Percentiles rank a stretch among this genome's conserved stretches.
These are phyloP conservation scores for Bombus pascuorum DNA, from an alignment of 1,140 invertebrate species.

Conservation along the genomic window DNA sequence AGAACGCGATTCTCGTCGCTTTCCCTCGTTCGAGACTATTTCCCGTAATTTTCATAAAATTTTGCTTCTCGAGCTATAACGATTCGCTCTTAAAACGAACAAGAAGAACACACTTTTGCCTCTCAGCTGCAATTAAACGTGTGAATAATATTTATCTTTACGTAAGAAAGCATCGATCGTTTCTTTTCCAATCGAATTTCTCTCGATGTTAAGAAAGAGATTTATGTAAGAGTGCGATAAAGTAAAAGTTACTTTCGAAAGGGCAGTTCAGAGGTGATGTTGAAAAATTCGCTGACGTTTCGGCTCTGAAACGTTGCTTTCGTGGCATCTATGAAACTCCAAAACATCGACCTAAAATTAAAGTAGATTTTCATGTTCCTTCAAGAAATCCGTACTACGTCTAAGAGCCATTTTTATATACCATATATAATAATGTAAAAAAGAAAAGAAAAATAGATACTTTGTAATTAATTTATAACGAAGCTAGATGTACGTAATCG, in stretches of 20 bases:
- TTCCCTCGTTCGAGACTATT: constrained; percentile 1
- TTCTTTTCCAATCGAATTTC: neutral
- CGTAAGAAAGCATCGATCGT: neutral
- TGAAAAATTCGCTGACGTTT: constrained; percentile 1
- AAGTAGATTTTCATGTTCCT: neutral
- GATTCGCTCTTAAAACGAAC: neutral
- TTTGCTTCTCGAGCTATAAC: neutral
- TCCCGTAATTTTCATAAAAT: constrained; percentile 11
- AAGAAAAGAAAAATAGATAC: no score
- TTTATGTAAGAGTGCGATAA: neutral
- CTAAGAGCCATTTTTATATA: neutral
- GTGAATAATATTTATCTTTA: neutral
- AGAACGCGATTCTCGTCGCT: neutral
- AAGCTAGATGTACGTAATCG: no score
- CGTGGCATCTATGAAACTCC: no score
- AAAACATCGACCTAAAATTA: neutral
- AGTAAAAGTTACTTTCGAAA: constrained; percentile 4
- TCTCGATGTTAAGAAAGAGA: neutral
- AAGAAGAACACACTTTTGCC: no score
- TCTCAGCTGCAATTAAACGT: neutral
- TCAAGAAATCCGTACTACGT: neutral
- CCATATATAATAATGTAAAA: neutral
- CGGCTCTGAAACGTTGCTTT: neutral
- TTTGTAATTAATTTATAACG: no score
- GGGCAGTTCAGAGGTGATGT: neutral